Percentiles rank a stretch among this genome's conserved stretches.
Evolutionary conservation across 1,140 invertebrate species (phyloP).

Genomic region (Argopecten irradians): DNA sequence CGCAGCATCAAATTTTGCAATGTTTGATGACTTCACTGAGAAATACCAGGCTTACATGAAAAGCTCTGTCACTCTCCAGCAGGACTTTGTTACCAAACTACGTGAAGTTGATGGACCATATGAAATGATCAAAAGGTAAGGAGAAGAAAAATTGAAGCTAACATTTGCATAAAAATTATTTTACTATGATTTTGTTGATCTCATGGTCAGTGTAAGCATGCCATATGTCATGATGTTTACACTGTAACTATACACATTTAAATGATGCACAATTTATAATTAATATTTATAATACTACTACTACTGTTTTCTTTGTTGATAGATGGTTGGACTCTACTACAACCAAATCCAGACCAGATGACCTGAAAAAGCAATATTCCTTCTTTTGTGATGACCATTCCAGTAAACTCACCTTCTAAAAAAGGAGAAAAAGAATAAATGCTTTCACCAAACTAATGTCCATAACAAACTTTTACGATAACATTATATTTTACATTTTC

Average conservation of each 20-base stretch:
- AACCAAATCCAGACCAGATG: neutral
- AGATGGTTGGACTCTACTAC: neutral
- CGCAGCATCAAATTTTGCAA: neutral
- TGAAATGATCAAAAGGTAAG: neutral
- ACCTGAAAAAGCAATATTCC: conserved; percentile 4
- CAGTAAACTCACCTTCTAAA: neutral
- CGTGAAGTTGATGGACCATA: neutral
- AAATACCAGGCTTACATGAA: neutral
- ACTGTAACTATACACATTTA: neutral
- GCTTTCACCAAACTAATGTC: no score
- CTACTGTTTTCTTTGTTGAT: no score
- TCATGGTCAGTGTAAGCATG: neutral
- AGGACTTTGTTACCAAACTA: neutral
- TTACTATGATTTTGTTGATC: neutral
- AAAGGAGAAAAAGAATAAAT: neutral
- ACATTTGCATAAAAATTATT: neutral
- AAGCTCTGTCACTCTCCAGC: neutral
- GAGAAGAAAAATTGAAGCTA: neutral
- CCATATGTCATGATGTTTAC: neutral
- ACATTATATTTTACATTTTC: no score
- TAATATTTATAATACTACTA: no score
- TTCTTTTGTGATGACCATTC: neutral
- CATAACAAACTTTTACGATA: no score
- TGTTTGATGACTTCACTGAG: neutral
- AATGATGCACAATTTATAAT: no score